These are phyloP conservation scores for Typhlichthys eigenmanni DNA, from an alignment of 2,797 vertebrate genomes.

Conservation along the genomic window DNA sequence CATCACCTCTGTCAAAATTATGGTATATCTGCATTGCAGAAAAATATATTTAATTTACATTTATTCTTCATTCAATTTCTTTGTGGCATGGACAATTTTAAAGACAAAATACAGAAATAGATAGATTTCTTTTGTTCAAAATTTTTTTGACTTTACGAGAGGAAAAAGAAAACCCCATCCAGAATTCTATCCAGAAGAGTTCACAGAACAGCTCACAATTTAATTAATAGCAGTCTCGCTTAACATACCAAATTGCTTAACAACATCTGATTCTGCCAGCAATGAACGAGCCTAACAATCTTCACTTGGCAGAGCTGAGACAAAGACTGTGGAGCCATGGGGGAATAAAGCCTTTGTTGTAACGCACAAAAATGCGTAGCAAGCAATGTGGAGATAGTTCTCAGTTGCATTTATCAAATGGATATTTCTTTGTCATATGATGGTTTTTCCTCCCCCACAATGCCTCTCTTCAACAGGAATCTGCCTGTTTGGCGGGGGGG, in stretches of 20 bases:
- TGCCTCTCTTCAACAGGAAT: slow-evolving; percentile 17
- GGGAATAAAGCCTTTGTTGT: neutral
- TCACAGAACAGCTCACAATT: neutral
- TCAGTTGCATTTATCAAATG: slow-evolving; percentile 5
- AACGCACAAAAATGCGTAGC: neutral
- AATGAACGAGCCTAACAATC: slow-evolving; percentile 8
- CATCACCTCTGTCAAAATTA: neutral
- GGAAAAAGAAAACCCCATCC: neutral
- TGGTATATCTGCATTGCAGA: neutral
- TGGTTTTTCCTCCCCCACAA: slow-evolving; percentile 32
- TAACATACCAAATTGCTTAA: neutral
- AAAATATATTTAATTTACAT: too few species aligned
- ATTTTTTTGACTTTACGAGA: too few species aligned
- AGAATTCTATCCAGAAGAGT: neutral
- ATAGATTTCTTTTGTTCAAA: too few species aligned
- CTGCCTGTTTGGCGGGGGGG: neutral
- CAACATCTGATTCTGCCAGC: neutral
- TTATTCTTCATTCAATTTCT: too few species aligned
- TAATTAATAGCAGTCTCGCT: neutral
- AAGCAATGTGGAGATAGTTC: slow-evolving; percentile 13
- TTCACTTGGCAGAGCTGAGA: slow-evolving; percentile 1
- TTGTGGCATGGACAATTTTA: too few species aligned
- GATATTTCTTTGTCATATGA: slow-evolving; percentile 33
- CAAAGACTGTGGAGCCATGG: neutral
- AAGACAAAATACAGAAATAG: too few species aligned